Conservation (phyloP, 2,888 invertebrate species). For the Drosophila helvetica region DNA sequence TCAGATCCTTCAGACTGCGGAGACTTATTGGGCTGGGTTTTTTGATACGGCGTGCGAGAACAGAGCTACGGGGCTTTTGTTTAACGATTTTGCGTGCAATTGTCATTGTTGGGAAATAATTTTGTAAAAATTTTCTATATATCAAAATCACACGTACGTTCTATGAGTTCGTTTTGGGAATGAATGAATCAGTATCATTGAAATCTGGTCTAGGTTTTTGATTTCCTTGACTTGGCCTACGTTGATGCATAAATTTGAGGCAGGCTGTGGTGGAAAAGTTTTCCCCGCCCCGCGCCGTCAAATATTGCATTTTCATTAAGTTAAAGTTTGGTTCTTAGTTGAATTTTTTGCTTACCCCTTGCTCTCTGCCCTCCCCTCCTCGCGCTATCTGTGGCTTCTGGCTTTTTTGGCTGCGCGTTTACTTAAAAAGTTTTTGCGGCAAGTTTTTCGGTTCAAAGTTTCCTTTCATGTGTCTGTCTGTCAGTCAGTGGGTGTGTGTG, state of each 20-base stretch:
- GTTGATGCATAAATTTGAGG: slow-evolving; percentile 39
- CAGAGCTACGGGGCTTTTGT: neutral
- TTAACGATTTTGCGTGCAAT: neutral
- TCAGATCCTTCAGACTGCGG: neutral
- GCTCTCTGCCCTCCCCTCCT: neutral
- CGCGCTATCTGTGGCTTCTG: neutral
- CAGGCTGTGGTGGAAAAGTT: slow-evolving; percentile 34
- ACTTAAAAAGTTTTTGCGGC: slow-evolving; percentile 50
- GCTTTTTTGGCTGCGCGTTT: slow-evolving; percentile 35
- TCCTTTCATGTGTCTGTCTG: slow-evolving; percentile 42
- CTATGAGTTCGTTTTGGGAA: neutral
- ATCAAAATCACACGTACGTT: neutral
- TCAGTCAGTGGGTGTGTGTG: slow-evolving; percentile 4
- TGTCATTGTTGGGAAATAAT: neutral
- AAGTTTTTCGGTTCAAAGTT: slow-evolving; percentile 51
- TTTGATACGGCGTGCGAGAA: neutral
- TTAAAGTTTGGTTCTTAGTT: slow-evolving; percentile 54
- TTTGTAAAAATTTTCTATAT: neutral
- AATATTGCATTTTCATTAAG: slow-evolving; percentile 57
- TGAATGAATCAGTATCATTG: too few species aligned
- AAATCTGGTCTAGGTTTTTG: slow-evolving; percentile 11
- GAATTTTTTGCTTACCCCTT: slow-evolving; percentile 39
- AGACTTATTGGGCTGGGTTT: neutral
- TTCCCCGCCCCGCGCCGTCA: slow-evolving; percentile 27
- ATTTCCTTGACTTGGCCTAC: slow-evolving; percentile 37